Percentiles rank a stretch among this genome's conserved stretches.
Conservation (phyloP, 2,888 invertebrate genomes). For the Allygus modestus region DNA sequence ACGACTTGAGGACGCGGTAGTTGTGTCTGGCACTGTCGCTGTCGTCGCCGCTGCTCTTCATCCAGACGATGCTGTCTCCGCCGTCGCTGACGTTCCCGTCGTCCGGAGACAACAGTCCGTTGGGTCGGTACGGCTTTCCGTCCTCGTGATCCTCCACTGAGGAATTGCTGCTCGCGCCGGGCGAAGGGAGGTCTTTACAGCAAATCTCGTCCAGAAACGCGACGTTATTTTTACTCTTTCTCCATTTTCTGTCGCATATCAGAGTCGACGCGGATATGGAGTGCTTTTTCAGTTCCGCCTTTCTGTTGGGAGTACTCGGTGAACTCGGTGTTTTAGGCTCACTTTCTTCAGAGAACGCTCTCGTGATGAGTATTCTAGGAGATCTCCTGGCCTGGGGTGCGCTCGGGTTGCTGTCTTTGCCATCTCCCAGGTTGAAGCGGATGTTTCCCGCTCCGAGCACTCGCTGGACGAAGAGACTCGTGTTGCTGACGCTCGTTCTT, state of each 20-base stretch:
- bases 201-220: slow-evolving; percentile 41
- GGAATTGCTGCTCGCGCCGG: slow-evolving; percentile 41
- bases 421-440: slow-evolving; percentile 55
- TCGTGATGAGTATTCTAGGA: slow-evolving; percentile 84
- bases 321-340: slow-evolving; percentile 73
- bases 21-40: slow-evolving; percentile 19
- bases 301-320: slow-evolving; percentile 66
- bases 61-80: slow-evolving; percentile 59
- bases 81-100: slow-evolving; percentile 53
- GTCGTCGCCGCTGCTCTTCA: slow-evolving; percentile 45
- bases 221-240: slow-evolving; percentile 44
- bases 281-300: slow-evolving; percentile 62
- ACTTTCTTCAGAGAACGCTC: slow-evolving; percentile 85
- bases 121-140: not conserved
- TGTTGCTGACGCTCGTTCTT: slow-evolving; percentile 77
- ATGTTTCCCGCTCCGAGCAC: slow-evolving; percentile 77
- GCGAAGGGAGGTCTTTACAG: slow-evolving; percentile 1
- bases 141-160: slow-evolving; percentile 27
- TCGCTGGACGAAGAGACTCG: slow-evolving; percentile 80
- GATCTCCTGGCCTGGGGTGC: slow-evolving; percentile 75
- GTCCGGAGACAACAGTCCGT: slow-evolving; percentile 52
- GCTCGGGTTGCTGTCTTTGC: slow-evolving; percentile 67
- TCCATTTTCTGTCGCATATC: slow-evolving; percentile 64
- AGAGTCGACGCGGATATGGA: slow-evolving; percentile 67
- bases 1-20: slow-evolving; percentile 36